Evolutionary conservation across 2,113 vertebrate genomes (phyloP), one percentile per base, ranked within the genome.

Genomic region (Potamarius usumacintae): DNA sequence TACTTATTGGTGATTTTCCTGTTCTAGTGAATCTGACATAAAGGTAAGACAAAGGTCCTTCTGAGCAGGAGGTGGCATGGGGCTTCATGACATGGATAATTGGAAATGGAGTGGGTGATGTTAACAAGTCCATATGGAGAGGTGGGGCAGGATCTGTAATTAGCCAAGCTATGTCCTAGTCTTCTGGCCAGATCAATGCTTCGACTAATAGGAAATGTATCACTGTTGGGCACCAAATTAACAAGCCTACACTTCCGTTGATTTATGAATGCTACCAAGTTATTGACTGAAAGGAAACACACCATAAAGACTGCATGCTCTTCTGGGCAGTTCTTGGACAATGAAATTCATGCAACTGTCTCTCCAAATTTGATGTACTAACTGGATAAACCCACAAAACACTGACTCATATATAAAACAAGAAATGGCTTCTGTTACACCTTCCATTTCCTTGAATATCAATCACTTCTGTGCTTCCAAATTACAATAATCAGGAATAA

Each of bases 141-240:
- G 88, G 78, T 67, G 83, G 85, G 76, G 60, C 69, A 63, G 8
- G 65, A 77, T 18, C 53, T 79, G 71, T 87, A 89, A 89, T 89
- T 91, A 89, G 85, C 71, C 71, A 81, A 76, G 76, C 82, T 80
- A 72, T 78, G 63, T 74, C 30, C 60, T 76, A n/a, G 20, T 58
- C 80, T 67, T 65, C 72, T 78, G 60, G 2, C 69, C n/a, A 87
- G 90, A 91, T 91, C 90, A 91, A 89, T 91, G 83, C 15, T 79
- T 58, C 62, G 85, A 82, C 88, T 85, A 85, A 82, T 71, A 74
- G 78, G 62, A 50, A 86, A 88, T 88, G 60, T 55, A 87, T 85
- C 82, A n/a, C 71, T 85, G 50, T 72, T 79, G 34, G 52, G 82
- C 87, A 83, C 78, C 65, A 88, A 85, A 87, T 85, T 86, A 89